These are phyloP conservation scores for Cryptus armator DNA, from an alignment of 2,888 invertebrate species.

Conservation along the genomic window DNA sequence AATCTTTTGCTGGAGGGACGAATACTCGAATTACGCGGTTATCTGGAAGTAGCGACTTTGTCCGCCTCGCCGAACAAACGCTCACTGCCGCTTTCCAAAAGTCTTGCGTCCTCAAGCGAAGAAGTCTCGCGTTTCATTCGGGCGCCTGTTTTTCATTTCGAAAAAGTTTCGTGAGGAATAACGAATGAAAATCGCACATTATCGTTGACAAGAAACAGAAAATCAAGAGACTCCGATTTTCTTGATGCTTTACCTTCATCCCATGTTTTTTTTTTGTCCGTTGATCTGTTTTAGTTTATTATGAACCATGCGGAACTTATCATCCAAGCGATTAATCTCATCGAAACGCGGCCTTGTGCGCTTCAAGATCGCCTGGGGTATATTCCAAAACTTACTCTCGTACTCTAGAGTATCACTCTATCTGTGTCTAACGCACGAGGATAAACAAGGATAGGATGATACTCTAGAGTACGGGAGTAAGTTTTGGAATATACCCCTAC, in stretches of 20 bases:
- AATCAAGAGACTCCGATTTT: slow-evolving; percentile 28
- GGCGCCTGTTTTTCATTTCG: slow-evolving; percentile 78
- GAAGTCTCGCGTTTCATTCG: slow-evolving; percentile 83
- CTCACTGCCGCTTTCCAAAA: slow-evolving; percentile 88
- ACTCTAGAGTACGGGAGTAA: too few species aligned
- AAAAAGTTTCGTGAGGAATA: neutral
- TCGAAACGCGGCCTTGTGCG: slow-evolving; percentile 92
- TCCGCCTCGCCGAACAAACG: slow-evolving; percentile 85
- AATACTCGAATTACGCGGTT: slow-evolving; percentile 86
- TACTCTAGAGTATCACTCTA: too few species aligned
- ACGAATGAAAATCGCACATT: slow-evolving; percentile 27
- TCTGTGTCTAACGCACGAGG: too few species aligned
- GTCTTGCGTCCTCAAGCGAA: slow-evolving; percentile 88
- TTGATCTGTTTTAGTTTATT: neutral
- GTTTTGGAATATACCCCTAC: too few species aligned
- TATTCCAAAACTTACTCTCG: too few species aligned
- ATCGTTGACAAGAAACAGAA: slow-evolving; percentile 11
- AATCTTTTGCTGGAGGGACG: slow-evolving; percentile 87
- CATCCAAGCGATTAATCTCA: slow-evolving; percentile 95
- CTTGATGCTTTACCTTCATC: slow-evolving; percentile 87
- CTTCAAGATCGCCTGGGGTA: slow-evolving; percentile 90
- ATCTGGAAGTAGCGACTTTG: slow-evolving; percentile 80
- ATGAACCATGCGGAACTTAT: slow-evolving; percentile 87
- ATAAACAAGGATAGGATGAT: too few species aligned
- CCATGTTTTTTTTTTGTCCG: slow-evolving; percentile 80